Base-by-base conservation (phyloP, 2,888 invertebrate species). In the Saturnia pavonia region DNA sequence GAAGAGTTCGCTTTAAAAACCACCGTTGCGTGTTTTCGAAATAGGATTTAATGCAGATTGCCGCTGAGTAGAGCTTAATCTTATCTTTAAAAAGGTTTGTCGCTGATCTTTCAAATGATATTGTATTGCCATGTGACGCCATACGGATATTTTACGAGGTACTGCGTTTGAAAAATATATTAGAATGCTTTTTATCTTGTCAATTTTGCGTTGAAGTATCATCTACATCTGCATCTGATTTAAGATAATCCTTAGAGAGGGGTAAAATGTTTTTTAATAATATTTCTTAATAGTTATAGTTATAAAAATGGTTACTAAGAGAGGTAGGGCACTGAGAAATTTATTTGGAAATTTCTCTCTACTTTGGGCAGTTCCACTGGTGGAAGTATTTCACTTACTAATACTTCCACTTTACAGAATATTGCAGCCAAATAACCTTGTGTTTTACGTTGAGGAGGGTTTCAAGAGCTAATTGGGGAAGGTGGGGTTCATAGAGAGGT, bases 21-120 rank as follows among this genome's bases (percentile, higher is more conserved):
- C 94, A 88, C 83, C 86, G 91, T 91, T 88, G 92, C 94, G 91
- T 94, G 88, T 84, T 89, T 87, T 86, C 83, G 78, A 86, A 91
- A 92, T 91, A 85, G 91, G 92, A 92, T 92, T 91, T 88, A 80
- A 85, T 85, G 82, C 87, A 90, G 90, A 91, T 89, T 88, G 86
- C 80, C 82, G 79, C 82, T 83, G 83, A 77, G 85, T 85, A 83
- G 85, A 82, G 79, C 78, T 81, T 87, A 89, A 88, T 90, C 91
- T 92, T 93, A 92, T 92, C 91, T 90, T 74, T 80, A 82, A 83
- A 88, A 89, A 87, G 83, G 85, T 84, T 85, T 83, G 82, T 87
- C 82, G 80, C 77, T 77, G 75, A 80, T 84, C 85, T 88, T 91
- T 87, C 82, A 83, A 88, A 91, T 89, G 85, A 87, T 85, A 88